Evolutionary conservation across 2,888 invertebrate species (phyloP), one percentile per base, ranked within the genome.

Genomic region (Lampropteryx suffumata): DNA sequence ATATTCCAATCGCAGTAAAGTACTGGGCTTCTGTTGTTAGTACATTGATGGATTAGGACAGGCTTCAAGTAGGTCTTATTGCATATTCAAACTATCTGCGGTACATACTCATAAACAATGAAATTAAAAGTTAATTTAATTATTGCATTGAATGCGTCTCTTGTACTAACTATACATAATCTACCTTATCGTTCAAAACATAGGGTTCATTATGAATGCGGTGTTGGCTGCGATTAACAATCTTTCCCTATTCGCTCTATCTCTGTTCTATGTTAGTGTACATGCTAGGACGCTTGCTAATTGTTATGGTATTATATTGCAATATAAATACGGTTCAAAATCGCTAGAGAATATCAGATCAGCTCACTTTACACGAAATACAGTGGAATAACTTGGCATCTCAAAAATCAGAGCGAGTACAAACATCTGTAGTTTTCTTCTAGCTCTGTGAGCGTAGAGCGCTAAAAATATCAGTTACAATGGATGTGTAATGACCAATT

Each of bases 211-310:
- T 57, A 57, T 50, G 33, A 30, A 45, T 40, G 61, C 53, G 69
- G 69, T 73, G 68, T 66, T 62, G 72, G 71, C 67, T 73, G 68
- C 64, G 46, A 65, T 64, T 73, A 70, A 71, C 61, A 52, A 56
- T 36, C 30, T 50, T 43, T 50, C 30, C 39, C 48, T 47, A 6
- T 32, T 42, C 39, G 57, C 44, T 57, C 26, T 57, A 46, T 57
- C 41, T 53, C 50, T 58, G 49, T 55, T 61, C 40, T 40, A 37
- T 59, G 50, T 59, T 60, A 48, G 37, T 44, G 4, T 55, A 49
- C 46, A 52, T 55, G 51, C 48, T 49, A 55, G 40, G 30, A 42
- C 34, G 58, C 58, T 61, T 56, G 56, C 58, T 51, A 35, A 13
- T 47, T 40, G 5, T 54, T 51, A 54, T 55, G 45, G 34, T 51